These are phyloP conservation scores for Peromyscus maniculatus DNA, from an alignment of 2,113 vertebrate genomes.

Conservation along the genomic window DNA sequence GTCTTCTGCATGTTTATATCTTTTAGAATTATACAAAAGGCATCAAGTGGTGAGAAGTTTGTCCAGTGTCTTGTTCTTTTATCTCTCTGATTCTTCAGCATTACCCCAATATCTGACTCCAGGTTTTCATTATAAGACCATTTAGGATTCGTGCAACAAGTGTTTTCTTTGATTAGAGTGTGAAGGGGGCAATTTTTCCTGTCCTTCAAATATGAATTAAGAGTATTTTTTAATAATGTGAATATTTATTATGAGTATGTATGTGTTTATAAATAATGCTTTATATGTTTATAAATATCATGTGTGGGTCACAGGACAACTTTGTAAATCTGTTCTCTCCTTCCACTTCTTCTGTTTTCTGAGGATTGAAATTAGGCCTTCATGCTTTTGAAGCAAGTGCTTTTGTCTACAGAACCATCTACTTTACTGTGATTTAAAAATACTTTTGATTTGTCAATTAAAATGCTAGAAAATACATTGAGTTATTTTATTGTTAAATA, in stretches of 20 bases:
- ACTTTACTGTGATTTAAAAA: too few species aligned
- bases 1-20: too few species aligned
- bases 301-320: too few species aligned
- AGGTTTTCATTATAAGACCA: too few species aligned
- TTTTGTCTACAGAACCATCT: not conserved
- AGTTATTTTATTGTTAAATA: not conserved
- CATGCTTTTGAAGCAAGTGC: not conserved
- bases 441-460: not conserved
- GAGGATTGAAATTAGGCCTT: not conserved
- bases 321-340: not conserved
- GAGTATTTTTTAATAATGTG: not conserved
- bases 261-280: not conserved
- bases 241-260: not conserved
- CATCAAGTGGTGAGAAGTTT: too few species aligned
- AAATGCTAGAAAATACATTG: not conserved
- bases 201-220: not conserved
- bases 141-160: too few species aligned
- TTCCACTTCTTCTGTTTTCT: not conserved
- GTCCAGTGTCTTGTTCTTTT: too few species aligned
- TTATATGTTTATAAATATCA: not conserved
- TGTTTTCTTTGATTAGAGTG: not conserved
- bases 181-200: not conserved
- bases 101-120: too few species aligned
- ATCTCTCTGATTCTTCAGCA: too few species aligned
- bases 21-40: too few species aligned